Conservation (phyloP, 2,113 vertebrate genomes). For the Capra hircus region DNA sequence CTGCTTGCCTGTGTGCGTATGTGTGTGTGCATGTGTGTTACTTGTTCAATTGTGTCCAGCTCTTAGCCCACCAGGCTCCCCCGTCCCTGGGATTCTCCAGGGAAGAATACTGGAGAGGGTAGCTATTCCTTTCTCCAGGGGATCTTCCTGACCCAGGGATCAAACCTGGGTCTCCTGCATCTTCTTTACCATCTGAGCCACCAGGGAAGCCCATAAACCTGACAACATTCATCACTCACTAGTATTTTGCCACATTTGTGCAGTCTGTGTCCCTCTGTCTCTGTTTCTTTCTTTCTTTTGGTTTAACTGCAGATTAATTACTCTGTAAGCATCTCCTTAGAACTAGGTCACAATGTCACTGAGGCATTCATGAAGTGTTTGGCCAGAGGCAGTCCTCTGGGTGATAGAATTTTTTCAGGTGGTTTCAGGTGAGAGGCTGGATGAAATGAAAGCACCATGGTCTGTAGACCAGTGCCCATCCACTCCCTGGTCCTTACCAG, state of each 20-base stretch:
- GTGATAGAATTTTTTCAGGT: neutral
- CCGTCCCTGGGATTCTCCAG: neutral
- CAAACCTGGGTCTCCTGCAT: neutral
- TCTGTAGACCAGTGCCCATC: neutral
- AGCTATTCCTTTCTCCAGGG: neutral
- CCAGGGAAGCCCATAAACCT: neutral
- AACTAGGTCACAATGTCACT: neutral
- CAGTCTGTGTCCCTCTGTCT: neutral
- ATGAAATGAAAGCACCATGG: neutral
- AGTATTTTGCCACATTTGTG: neutral
- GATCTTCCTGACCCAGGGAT: neutral
- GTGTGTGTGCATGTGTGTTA: neutral
- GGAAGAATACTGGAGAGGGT: neutral
- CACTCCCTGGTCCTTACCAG: neutral
- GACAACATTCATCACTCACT: neutral
- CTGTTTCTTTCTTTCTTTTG: neutral
- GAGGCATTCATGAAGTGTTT: neutral
- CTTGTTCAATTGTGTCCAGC: neutral
- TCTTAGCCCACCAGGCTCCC: neutral
- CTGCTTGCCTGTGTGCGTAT: neutral
- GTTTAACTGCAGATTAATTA: neutral
- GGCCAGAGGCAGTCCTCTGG: neutral
- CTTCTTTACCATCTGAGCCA: neutral
- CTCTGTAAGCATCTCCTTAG: neutral
- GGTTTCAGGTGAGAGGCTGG: neutral